These are phyloP conservation scores for Leptothorax acervorum DNA, from an alignment of 2,888 invertebrate genomes.

Conservation along the genomic window DNA sequence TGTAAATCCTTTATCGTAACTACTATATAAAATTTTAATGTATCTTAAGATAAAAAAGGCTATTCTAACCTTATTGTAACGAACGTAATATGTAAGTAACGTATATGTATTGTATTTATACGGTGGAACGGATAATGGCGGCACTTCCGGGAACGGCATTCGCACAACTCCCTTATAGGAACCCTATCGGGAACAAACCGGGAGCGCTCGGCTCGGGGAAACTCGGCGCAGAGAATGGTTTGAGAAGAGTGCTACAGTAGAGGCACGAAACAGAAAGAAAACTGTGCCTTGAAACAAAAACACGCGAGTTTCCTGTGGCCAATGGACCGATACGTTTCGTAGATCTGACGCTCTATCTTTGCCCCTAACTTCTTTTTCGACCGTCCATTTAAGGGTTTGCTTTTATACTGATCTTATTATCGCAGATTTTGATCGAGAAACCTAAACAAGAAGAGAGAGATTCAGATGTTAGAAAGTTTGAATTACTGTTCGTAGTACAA, in stretches of 20 bases:
- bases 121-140: too few species aligned
- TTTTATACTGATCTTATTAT: not conserved
- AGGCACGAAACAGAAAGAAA: conserved; percentile 18
- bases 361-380: not conserved
- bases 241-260: conserved; percentile 28
- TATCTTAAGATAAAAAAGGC: too few species aligned
- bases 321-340: conserved; percentile 17
- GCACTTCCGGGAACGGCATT: too few species aligned
- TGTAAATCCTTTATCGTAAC: too few species aligned
- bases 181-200: conserved; percentile 33
- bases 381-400: not conserved
- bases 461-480: conserved; percentile 4
- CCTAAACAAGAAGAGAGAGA: not conserved
- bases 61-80: too few species aligned
- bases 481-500: not conserved
- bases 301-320: conserved; percentile 48
- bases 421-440: conserved; percentile 1
- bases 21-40: too few species aligned
- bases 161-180: too few species aligned
- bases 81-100: too few species aligned
- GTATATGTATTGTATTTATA: too few species aligned
- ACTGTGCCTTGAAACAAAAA: conserved; percentile 47
- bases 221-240: conserved; percentile 7
- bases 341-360: not conserved
- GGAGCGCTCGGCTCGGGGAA: conserved; percentile 39